Percentiles rank a stretch among this genome's conserved stretches.
Evolutionary conservation across 2,797 vertebrate species (phyloP).

Genomic region (Tapera naevia): DNA sequence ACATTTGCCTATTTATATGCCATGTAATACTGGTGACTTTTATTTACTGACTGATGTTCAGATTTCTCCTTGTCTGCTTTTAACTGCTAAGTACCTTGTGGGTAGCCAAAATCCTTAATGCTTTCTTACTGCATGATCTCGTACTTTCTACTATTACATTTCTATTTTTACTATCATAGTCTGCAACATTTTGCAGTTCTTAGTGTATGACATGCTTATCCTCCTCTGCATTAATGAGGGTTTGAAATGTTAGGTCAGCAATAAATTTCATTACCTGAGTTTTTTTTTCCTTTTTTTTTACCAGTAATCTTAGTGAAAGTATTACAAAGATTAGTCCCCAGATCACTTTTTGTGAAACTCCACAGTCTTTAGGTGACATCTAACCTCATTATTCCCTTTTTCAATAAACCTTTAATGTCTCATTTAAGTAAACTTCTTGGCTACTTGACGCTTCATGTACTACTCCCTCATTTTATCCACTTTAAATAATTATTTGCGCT

Average conservation of each 20-base stretch:
- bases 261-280: neutral
- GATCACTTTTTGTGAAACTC: neutral
- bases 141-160: neutral
- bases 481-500: neutral
- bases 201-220: neutral
- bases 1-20: neutral
- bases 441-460: neutral
- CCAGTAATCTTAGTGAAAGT: neutral
- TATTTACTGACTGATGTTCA: neutral
- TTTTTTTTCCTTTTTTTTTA: neutral
- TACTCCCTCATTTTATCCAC: neutral
- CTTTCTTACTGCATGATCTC: neutral
- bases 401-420: neutral
- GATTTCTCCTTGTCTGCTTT: slow-evolving; percentile 20
- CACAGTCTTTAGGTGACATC: neutral
- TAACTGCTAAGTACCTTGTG: neutral
- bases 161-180: neutral
- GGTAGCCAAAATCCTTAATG: slow-evolving; percentile 6
- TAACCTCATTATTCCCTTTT: neutral
- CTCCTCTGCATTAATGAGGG: neutral
- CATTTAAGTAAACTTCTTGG: neutral
- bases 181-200: neutral
- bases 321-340: neutral
- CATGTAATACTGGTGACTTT: slow-evolving; percentile 4
- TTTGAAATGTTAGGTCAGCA: neutral